A percentile compares a stretch with the other conserved stretches of the same genome.
These are phyloP conservation scores for Orgyia antiqua DNA, from an alignment of 2,888 invertebrate species.

Conservation along the genomic window DNA sequence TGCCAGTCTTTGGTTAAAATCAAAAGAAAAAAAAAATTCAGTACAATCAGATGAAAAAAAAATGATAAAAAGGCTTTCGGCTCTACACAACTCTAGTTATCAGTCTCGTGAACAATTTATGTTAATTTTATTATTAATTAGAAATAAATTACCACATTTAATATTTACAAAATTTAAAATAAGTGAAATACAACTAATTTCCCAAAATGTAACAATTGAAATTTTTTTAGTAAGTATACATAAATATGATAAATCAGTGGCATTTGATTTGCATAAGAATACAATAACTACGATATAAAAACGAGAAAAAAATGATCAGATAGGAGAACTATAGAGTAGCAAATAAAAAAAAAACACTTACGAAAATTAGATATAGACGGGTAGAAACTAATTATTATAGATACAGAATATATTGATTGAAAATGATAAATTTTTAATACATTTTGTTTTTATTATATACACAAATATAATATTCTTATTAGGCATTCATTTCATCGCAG, in stretches of 20 bases:
- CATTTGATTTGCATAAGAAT: conserved; percentile 25
- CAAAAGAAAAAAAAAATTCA: conserved; percentile 20
- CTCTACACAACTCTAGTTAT: conserved; percentile 38
- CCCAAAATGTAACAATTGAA: too few relatives aligned
- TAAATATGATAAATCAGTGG: conserved; percentile 16
- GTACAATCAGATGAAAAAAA: conserved; percentile 20
- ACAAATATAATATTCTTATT: conserved; percentile 17
- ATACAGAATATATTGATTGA: conserved; percentile 27
- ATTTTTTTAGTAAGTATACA: too few relatives aligned
- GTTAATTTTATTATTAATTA: conserved; percentile 38
- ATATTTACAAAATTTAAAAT: conserved; percentile 20
- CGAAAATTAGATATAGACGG: conserved; percentile 10
- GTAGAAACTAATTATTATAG: conserved; percentile 12
- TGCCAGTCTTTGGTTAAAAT: conserved; percentile 49
- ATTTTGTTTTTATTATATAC: conserved; percentile 29
- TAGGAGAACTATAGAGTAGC: too few relatives aligned
- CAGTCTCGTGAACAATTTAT: conserved; percentile 50
- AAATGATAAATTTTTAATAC: conserved; percentile 28
- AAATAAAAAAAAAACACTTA: conserved; percentile 8
- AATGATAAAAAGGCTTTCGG: too few relatives aligned
- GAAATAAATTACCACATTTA: conserved; percentile 40
- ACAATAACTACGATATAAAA: conserved; percentile 16
- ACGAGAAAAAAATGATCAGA: too few relatives aligned
- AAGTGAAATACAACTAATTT: too few relatives aligned
- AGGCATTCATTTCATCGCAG: conserved; percentile 5